Evolutionary conservation across 2,888 invertebrate genomes (phyloP), one percentile per base, ranked within the genome.

Genomic region (Fragum sueziense): DNA sequence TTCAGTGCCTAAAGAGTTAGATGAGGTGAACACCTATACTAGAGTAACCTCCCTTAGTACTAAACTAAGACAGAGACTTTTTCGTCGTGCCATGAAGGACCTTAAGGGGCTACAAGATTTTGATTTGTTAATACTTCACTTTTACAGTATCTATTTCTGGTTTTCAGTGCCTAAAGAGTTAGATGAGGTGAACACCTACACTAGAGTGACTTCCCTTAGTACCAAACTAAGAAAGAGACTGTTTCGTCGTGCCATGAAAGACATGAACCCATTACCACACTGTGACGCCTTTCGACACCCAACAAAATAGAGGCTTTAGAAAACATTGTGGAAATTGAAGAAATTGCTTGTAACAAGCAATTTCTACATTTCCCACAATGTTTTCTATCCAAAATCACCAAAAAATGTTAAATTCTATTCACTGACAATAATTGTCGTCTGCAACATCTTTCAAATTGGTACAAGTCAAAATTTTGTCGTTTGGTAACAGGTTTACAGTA

Each of bases 1-100:
- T 78, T 57, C 71, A 79, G 71, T 34, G 31, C 72, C 72, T n/a
- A 57, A 71, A 33, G 87, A 81, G 62, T 76, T 86, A 72, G 86
- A 85, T 59, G 86, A 87, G 59, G 86, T 81, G 67, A 85, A 82
- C 70, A 83, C 89, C 1, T 70, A 87, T 17, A 85, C 87, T 9
- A 84, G 88, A 70, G 88, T 89, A 52, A 83, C 82, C 22, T 71
- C 84, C 70, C 85, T 91, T 69, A 88, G 87, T 69, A 81, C 81
- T 27, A 91, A 91, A 70, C 85, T 90, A 47, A 80, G 90, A 2
- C 85, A 85, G 41, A 85, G 91, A 31, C 88, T 91, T 89, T 91
- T 88, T 85, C 86, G 85, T 31, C 82, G 88, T 22, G 90, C 91
- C 17, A 86, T 91, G 88, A 86, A 77, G 33, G 89, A 91, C 22